These are phyloP conservation scores for Drosophila pseudotalamancana DNA, from an alignment of 2,888 invertebrate genomes.

Conservation along the genomic window DNA sequence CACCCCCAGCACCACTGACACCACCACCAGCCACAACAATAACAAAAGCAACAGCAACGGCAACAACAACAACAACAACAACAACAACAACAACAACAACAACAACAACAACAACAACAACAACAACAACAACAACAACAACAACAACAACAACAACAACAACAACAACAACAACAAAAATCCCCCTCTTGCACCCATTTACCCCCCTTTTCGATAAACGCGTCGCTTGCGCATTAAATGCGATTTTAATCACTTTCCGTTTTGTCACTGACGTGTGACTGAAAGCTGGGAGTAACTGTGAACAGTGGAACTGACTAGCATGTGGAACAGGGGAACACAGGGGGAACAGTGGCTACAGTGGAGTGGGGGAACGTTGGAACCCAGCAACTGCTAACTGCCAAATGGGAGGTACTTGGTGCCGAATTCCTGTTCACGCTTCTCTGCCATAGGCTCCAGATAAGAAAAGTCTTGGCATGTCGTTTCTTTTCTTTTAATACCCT, in stretches of 20 bases:
- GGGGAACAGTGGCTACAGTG: too few species aligned
- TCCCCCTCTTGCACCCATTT: constrained; percentile 14
- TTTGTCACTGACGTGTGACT: constrained; percentile 61
- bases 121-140: constrained; percentile 25
- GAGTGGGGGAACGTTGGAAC: too few species aligned
- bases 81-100: too few species aligned
- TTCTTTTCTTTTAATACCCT: neutral
- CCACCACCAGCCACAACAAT: constrained; percentile 21
- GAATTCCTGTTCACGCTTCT: neutral
- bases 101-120: constrained; percentile 33
- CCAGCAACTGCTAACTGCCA: neutral
- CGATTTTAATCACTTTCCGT: constrained; percentile 81
- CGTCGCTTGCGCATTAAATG: constrained; percentile 73
- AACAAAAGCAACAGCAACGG: constrained; percentile 24
- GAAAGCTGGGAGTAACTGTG: constrained; percentile 17
- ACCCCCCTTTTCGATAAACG: constrained; percentile 10
- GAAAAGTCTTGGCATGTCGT: constrained; percentile 11
- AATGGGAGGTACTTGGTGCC: neutral
- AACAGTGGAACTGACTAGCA: neutral
- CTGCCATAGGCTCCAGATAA: neutral
- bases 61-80: constrained; percentile 16
- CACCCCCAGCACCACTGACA: constrained; percentile 28
- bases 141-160: constrained; percentile 20
- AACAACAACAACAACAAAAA: constrained; percentile 18
- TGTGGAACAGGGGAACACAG: neutral